Base-by-base conservation (phyloP, 2,888 invertebrate genomes). In the Cephalotes varians region DNA sequence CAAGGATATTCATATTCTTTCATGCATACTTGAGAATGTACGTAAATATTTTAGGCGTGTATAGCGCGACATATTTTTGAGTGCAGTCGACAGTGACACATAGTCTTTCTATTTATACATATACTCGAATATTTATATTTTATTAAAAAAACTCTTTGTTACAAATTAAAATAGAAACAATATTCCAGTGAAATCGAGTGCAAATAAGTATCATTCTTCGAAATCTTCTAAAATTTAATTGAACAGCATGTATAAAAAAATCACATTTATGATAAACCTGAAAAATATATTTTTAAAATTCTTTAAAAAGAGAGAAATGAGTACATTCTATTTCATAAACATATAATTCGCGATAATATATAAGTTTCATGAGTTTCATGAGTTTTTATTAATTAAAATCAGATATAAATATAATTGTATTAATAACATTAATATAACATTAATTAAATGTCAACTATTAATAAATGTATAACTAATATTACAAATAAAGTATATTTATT, bases 41-140 rank as follows among this genome's bases (percentile, higher is more conserved):
- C 25, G 54, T 60, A 62, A 47, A 81, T 85, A 73, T 82, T 56
- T 65, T 84, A 81, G 67, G 37, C 18, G 40, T 31, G 58, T 49
- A 56, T 62, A 60, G 47, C 60, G 49, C 69, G 54, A 62, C 49
- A 71, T 69, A 51, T 77, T 67, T 65, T 69, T 34, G 81, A 87
- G 81, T 82, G 76, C 62, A 34, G 65, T 31, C 51, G 88, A 88
- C 88, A 88, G 83, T 88, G 88, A 88, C 56, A 62, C 83, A 87
- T 49, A 65, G 65, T 71, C 80, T 64, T 77, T 71, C 77, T 56
- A 79, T 73, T 67, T 51, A 40, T 21, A 25, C 49, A n/a, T 51
- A 51, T 79, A 64, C 54, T 40, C 49, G 7, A 28, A 28, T 74
- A 44, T 62, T n/a, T 49, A 12, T 3, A 25, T 34, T 71, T 62